phyloP scores from a whole-genome alignment of 2,797 vertebrate genomes.

The Masticophis lateralis region DNA sequence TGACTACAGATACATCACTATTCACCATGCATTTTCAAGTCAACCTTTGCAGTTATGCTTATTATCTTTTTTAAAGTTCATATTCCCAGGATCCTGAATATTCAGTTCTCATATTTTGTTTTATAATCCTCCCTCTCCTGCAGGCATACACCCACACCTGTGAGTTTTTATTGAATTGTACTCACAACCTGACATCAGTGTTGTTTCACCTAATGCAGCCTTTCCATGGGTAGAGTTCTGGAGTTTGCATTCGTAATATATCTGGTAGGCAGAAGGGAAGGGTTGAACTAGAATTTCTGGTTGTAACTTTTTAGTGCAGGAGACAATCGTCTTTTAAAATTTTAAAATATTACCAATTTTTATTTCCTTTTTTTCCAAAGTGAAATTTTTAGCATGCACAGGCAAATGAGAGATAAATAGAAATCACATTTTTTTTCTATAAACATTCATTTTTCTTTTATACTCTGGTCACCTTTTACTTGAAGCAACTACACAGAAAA shows the following conservation, averaged over 20 bases:
- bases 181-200: neutral
- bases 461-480: neutral
- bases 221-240: neutral
- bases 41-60: neutral
- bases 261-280: neutral
- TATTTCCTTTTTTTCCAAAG: neutral
- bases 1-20: neutral
- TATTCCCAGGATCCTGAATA: neutral
- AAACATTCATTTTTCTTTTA: neutral
- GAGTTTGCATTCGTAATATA: neutral
- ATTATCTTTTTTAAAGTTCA: neutral
- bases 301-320: neutral
- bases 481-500: neutral
- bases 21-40: neutral
- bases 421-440: neutral
- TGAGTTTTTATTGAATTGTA: neutral
- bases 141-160: neutral
- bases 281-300: neutral
- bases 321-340: neutral
- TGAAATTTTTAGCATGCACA: neutral
- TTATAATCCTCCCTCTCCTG: neutral
- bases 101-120: neutral
- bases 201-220: neutral
- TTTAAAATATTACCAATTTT: neutral
- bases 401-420: neutral